Base-by-base conservation (phyloP, 2,113 vertebrate genomes). In the Pseudorhombus dupliciocellatus region DNA sequence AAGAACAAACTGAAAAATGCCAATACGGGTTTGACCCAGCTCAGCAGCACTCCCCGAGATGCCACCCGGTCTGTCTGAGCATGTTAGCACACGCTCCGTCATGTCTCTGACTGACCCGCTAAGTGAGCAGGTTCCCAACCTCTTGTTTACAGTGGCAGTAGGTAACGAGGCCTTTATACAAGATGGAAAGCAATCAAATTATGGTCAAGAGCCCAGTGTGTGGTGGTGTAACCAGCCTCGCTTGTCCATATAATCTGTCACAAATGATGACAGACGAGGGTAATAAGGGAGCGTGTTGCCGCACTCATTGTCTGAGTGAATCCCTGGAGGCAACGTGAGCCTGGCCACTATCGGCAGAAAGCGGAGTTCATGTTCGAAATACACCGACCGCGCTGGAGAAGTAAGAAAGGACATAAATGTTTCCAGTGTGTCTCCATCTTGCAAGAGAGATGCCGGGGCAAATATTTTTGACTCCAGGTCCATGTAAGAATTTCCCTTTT, bases 21-120 rank as follows among this genome's bases (percentile, higher is more conserved):
- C 37, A 26, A 5, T 15, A 18, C 2, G 1, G n/a, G 21, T 66
- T 46, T 20, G 73, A 57, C 20, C 61, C 70, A 22, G 48, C 20
- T 21, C n/a, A 9, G 54, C 24, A 53, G 42, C 56, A 15, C 57
- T 56, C 69, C 52, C 55, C 11, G 8, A 20, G 75, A 53, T 61
- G 64, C 63, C 48, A 4, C 6, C 58, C 22, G 51, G 79, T 73
- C 80, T 92, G 89, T 81, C 57, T 89, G 86, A 71, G 9, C 64
- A 68, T 60, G 77, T 59, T 75, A 83, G n/a, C 74, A 12, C 50
- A 53, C 87, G 90, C 91, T 82, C 86, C 16, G 20, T 81, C 74
- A 79, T 80, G 84, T 89, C 86, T 94, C 86, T 89, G 91, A 94
- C 92, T 93, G 92, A 94, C 93, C 93, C 85, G 84, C 89, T 87